Evolutionary conservation across 2,797 vertebrate genomes (phyloP).

Genomic region (Galago senegalensis): DNA sequence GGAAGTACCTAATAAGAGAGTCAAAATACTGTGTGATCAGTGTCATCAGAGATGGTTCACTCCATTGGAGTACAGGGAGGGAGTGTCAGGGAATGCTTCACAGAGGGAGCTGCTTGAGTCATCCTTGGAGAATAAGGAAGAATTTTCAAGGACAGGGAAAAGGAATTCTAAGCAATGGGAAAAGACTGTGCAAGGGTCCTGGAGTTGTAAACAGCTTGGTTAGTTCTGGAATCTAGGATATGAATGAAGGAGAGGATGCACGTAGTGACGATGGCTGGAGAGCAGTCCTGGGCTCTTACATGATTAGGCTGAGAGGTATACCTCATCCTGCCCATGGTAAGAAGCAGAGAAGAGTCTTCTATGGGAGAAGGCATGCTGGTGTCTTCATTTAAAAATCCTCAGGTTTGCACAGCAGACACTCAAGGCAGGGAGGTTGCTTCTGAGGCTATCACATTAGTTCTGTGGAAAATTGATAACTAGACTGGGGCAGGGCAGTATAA

Average conservation of each 20-base stretch:
- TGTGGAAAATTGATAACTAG: not conserved
- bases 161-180: not conserved
- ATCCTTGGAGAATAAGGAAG: not conserved
- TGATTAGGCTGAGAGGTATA: not conserved
- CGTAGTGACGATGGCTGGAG: not conserved
- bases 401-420: not conserved
- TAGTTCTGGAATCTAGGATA: not conserved
- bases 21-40: not conserved
- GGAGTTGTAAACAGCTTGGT: not conserved
- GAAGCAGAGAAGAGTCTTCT: constrained; percentile 2
- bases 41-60: not conserved
- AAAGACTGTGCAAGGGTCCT: not conserved
- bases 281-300: rapidly evolving
- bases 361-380: not conserved
- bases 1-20: not conserved
- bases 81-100: not conserved
- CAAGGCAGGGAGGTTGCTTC: not conserved
- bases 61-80: not conserved
- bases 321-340: not conserved
- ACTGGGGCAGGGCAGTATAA: not conserved
- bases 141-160: not conserved
- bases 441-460: not conserved
- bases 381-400: not conserved
- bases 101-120: not conserved
- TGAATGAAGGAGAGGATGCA: not conserved